Conservation (phyloP, 2,888 invertebrate genomes). For the Choreutis nemorana region DNA sequence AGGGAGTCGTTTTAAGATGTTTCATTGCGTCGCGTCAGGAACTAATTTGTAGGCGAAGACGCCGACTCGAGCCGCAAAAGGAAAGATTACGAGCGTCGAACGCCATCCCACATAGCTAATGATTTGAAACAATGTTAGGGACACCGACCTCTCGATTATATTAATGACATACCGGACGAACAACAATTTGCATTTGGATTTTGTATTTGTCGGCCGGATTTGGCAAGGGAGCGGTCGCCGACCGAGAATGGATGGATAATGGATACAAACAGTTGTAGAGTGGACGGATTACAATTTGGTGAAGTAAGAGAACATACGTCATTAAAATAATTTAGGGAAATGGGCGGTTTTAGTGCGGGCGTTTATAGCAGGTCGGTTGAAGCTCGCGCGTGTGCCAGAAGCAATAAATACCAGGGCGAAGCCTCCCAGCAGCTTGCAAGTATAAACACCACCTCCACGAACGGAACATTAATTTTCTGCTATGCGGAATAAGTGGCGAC, state of each 20-base stretch:
- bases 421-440: conserved; percentile 40
- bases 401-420: conserved; percentile 48
- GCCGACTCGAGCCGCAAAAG: conserved; percentile 29
- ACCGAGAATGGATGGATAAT: conserved; percentile 20
- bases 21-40: conserved; percentile 24
- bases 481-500: conserved; percentile 45
- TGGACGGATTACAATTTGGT: conserved; percentile 41
- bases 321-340: conserved; percentile 56
- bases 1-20: conserved; percentile 31
- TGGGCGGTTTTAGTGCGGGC: conserved; percentile 47
- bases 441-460: conserved; percentile 39
- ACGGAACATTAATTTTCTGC: conserved; percentile 44
- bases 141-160: conserved; percentile 2
- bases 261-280: conserved; percentile 27
- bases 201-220: too few species aligned
- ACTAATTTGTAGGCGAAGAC: conserved; percentile 42
- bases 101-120: conserved; percentile 35
- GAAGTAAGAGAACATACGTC: conserved; percentile 40
- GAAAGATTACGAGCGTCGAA: conserved; percentile 25
- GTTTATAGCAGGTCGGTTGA: conserved; percentile 40
- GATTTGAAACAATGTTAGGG: conserved; percentile 21
- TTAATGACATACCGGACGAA: conserved; percentile 17
- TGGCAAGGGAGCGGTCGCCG: conserved; percentile 23
- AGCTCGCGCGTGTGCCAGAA: conserved; percentile 34
- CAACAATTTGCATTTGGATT: too few species aligned